These are phyloP conservation scores for Champsocephalus esox DNA, from an alignment of 2,797 vertebrate species.

Conservation along the genomic window DNA sequence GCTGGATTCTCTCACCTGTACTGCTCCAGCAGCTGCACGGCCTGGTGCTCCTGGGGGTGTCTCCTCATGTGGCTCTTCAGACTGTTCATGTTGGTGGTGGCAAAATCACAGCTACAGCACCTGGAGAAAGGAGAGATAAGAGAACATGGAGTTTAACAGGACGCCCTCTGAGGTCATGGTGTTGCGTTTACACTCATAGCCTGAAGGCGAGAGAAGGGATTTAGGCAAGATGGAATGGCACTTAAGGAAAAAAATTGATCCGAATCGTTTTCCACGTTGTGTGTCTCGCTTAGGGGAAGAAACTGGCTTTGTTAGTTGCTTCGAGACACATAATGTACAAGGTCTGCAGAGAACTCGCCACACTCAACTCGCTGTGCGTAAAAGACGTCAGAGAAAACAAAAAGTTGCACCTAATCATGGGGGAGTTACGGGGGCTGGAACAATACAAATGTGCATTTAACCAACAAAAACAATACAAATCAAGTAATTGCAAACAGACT, in stretches of 20 bases:
- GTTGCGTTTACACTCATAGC: constrained; percentile 34
- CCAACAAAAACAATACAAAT: not conserved
- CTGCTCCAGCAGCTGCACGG: constrained; percentile 91
- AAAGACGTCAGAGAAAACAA: constrained; percentile 15
- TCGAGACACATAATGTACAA: constrained; percentile 41
- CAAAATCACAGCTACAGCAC: constrained; percentile 90
- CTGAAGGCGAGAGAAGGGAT: constrained; percentile 42
- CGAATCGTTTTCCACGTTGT: constrained; percentile 12
- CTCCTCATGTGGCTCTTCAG: constrained; percentile 92
- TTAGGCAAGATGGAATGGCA: constrained; percentile 40
- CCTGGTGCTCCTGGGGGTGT: constrained; percentile 91
- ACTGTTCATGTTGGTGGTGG: constrained; percentile 92
- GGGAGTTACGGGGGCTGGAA: not conserved
- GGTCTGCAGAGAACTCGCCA: constrained; percentile 17
- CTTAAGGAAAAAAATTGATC: constrained; percentile 42
- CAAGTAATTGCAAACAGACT: not conserved
- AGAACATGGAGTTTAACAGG: constrained; percentile 29
- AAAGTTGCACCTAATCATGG: not conserved
- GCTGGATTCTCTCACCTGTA: constrained; percentile 84
- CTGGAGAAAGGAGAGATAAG: constrained; percentile 52
- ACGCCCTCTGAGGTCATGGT: constrained; percentile 28
- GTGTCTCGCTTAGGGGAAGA: constrained; percentile 48
- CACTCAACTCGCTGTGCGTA: constrained; percentile 2
- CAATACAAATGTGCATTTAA: not conserved
- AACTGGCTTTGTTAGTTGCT: constrained; percentile 44